Evolutionary conservation across 2,888 invertebrate genomes (phyloP), one percentile per base, ranked within the genome.

Genomic region (Netelia melanura): DNA sequence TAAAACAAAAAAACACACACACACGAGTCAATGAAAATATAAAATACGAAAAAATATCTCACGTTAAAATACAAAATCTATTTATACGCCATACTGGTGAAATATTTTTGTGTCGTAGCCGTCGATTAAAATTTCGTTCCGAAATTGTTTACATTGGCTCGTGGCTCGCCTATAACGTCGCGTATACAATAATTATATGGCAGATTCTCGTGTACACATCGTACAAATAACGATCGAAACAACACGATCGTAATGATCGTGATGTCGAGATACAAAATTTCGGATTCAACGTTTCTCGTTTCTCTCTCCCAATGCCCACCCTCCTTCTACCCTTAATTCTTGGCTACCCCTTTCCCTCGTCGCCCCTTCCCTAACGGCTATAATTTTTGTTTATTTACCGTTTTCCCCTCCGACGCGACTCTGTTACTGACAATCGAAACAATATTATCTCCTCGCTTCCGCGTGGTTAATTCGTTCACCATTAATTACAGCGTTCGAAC

Each of bases 401-500:
- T 65, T 64, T 30, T 23, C 58, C 58, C 54, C 54, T 54, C 61
- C 80, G 68, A 79, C 79, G 79, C 80, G 62, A 61, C 54, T 61
- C 67, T 81, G 74, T 84, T 81, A 77, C 62, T 83, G 75, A 71
- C 79, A 83, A 83, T 78, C 78, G 78, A 83, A 86, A 85, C 83
- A 86, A 86, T 86, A 86, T 86, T 85, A 85, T 86, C 77, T 84
- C 81, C 56, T 74, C 72, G 75, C 76, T 81, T 86, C 78, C 71
- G 79, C 81, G 72, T 83, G 81, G 85, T 86, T 86, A 85, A 86
- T 85, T 81, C 81, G 78, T 78, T 85, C 81, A 68, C 79, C 83
- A 83, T 86, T 86, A 83, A 86, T 86, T 86, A 83, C 75, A 58
- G 78, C 64, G 83, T 81, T 81, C 48, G 81, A 83, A 85, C 85